phyloP scores from a whole-genome alignment of 2,113 vertebrate genomes.

The Heterochromis multidens region DNA sequence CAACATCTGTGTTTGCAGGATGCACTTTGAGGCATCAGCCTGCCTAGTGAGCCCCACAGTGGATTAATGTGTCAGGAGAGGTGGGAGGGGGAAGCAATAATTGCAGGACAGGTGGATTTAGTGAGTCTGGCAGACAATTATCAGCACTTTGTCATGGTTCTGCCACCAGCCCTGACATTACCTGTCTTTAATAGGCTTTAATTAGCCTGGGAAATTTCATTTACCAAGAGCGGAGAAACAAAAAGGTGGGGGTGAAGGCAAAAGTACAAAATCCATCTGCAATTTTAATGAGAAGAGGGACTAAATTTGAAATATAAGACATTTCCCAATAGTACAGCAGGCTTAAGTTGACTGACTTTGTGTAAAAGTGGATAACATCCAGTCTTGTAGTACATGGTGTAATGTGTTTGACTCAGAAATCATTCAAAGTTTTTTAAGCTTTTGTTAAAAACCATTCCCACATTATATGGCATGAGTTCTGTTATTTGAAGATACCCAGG shows the following conservation, averaged over 20 bases:
- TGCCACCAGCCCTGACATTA: conserved; percentile 76
- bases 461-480: neutral
- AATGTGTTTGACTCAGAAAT: conserved; percentile 41
- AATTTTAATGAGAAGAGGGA: conserved; percentile 53
- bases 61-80: conserved; percentile 62
- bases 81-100: conserved; percentile 50
- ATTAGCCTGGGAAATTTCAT: conserved; percentile 77
- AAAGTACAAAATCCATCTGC: conserved; percentile 43
- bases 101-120: conserved; percentile 79
- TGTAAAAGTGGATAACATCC: conserved; percentile 41
- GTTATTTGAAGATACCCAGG: neutral
- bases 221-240: conserved; percentile 60
- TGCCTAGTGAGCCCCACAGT: conserved; percentile 13
- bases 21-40: conserved; percentile 54
- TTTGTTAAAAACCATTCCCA: conserved; percentile 7
- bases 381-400: conserved; percentile 29
- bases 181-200: conserved; percentile 79
- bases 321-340: conserved; percentile 39
- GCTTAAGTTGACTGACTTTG: conserved; percentile 24
- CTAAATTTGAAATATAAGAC: conserved; percentile 41
- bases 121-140: conserved; percentile 80
- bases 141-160: conserved; percentile 80
- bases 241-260: conserved; percentile 38
- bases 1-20: conserved; percentile 53
- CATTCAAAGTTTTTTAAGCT: neutral